Evolutionary conservation across 2,888 invertebrate genomes (phyloP).

Genomic region (Liposcelis brunnea): DNA sequence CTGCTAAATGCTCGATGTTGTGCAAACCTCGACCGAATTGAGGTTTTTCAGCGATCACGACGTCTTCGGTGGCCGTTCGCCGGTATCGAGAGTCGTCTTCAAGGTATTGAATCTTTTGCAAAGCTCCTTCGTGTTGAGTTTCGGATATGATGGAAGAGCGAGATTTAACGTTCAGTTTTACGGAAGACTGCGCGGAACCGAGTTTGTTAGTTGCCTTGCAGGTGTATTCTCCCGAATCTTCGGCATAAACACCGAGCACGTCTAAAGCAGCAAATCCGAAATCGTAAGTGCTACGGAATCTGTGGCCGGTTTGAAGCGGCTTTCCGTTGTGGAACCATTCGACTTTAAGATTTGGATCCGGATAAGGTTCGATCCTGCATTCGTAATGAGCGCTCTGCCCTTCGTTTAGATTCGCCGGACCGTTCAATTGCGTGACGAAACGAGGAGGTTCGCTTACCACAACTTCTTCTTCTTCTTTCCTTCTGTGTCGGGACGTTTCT

Average conservation of each 20-base stretch:
- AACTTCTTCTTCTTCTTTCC: slow-evolving; percentile 59
- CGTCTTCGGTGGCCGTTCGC: slow-evolving; percentile 53
- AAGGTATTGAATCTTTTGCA: slow-evolving; percentile 82
- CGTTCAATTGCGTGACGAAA: slow-evolving; percentile 72
- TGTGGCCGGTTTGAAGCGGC: slow-evolving; percentile 66
- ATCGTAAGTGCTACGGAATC: slow-evolving; percentile 85
- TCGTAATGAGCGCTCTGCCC: slow-evolving; percentile 86
- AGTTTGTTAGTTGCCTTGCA: slow-evolving; percentile 73
- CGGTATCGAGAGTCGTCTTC: slow-evolving; percentile 69
- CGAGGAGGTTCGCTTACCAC: slow-evolving; percentile 65
- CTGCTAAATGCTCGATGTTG: slow-evolving; percentile 62
- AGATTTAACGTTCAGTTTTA: slow-evolving; percentile 62
- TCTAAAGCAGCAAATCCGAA: slow-evolving; percentile 96
- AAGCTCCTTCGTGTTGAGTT: slow-evolving; percentile 81
- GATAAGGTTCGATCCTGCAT: slow-evolving; percentile 83
- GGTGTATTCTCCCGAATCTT: slow-evolving; percentile 86
- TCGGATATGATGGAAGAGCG: slow-evolving; percentile 72
- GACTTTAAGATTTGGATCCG: slow-evolving; percentile 72
- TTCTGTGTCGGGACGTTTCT: slow-evolving; percentile 63
- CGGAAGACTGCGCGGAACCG: slow-evolving; percentile 67
- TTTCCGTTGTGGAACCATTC: slow-evolving; percentile 91
- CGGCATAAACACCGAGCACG: slow-evolving; percentile 80
- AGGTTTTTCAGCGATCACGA: slow-evolving; percentile 64
- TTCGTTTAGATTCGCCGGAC: slow-evolving; percentile 68
- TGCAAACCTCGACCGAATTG: slow-evolving; percentile 79